These are phyloP conservation scores for Lepidocyrtoides sp. DNA, from an alignment of 2,888 invertebrate species.

Conservation along the genomic window DNA sequence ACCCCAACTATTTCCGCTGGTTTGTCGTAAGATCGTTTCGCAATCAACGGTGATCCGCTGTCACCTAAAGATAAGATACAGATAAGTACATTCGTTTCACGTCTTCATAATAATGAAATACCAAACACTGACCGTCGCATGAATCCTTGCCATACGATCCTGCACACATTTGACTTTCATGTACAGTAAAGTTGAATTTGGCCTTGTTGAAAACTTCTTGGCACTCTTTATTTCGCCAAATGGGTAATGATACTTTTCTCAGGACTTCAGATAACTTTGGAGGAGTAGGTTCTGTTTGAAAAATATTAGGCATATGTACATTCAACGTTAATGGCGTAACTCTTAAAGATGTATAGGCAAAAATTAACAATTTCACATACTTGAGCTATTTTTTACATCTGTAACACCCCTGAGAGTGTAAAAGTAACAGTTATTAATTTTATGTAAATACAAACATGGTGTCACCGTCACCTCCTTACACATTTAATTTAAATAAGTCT, in stretches of 20 bases:
- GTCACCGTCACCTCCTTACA: too few species aligned
- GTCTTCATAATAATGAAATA: too few species aligned
- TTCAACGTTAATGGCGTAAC: too few species aligned
- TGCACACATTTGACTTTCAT: conserved; percentile 63
- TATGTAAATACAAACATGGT: too few species aligned
- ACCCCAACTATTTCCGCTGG: conserved; percentile 67
- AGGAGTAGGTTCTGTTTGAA: conserved; percentile 36
- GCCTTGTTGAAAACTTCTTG: conserved; percentile 62
- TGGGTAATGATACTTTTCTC: conserved; percentile 77
- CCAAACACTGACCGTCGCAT: too few species aligned
- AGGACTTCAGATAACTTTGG: conserved; percentile 74
- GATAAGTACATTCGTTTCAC: too few species aligned
- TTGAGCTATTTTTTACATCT: conserved; percentile 72
- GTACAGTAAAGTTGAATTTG: conserved; percentile 60
- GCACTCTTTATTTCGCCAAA: conserved; percentile 77
- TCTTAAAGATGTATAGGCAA: too few species aligned
- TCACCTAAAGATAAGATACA: too few species aligned
- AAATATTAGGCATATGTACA: too few species aligned
- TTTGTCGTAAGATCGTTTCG: conserved; percentile 63
- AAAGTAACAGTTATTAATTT: too few species aligned
- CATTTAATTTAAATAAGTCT: too few species aligned
- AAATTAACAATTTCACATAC: background rate
- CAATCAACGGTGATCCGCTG: conserved; percentile 45
- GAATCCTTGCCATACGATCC: conserved; percentile 60
- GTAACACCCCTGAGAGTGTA: too few species aligned